A percentile compares a stretch with the other conserved stretches of the same genome.
phyloP scores from a whole-genome alignment of 2,113 vertebrate species.

The Sarotherodon lohbergeri region DNA sequence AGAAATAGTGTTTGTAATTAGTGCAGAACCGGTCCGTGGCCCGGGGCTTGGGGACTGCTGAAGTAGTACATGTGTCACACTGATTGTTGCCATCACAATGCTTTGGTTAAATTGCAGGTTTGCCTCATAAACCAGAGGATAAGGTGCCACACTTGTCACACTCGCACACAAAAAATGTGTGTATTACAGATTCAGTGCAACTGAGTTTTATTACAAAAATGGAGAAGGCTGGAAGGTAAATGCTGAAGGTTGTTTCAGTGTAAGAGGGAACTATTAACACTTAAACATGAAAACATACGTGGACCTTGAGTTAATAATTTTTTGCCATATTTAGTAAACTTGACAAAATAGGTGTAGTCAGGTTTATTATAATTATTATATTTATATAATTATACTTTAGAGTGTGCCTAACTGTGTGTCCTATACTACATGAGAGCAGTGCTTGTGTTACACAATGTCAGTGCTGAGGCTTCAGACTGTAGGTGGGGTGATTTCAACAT shows the following conservation, averaged over 20 bases:
- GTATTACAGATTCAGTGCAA: not conserved
- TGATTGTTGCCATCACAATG: not conserved
- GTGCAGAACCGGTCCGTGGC: rapidly evolving
- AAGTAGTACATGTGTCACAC: not conserved
- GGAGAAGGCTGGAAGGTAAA: not conserved
- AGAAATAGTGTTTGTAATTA: not conserved
- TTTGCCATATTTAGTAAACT: not conserved
- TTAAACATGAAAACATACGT: not conserved
- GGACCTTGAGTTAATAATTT: not conserved
- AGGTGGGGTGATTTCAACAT: not conserved
- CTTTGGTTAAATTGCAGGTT: not conserved
- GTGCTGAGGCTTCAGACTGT: not conserved
- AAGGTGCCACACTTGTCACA: not conserved
- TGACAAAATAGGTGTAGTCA: not conserved
- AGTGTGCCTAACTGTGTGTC: not conserved
- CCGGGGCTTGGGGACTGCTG: not conserved
- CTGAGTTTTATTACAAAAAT: not conserved
- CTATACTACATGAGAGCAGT: not conserved
- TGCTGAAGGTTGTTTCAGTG: not conserved
- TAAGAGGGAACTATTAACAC: not conserved
- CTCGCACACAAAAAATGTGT: not conserved
- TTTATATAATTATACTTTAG: not conserved
- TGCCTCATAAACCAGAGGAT: not conserved
- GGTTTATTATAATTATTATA: not conserved
- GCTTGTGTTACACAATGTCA: not conserved